Conservation (phyloP, 1,140 invertebrate species). For the Littorina saxatilis region DNA sequence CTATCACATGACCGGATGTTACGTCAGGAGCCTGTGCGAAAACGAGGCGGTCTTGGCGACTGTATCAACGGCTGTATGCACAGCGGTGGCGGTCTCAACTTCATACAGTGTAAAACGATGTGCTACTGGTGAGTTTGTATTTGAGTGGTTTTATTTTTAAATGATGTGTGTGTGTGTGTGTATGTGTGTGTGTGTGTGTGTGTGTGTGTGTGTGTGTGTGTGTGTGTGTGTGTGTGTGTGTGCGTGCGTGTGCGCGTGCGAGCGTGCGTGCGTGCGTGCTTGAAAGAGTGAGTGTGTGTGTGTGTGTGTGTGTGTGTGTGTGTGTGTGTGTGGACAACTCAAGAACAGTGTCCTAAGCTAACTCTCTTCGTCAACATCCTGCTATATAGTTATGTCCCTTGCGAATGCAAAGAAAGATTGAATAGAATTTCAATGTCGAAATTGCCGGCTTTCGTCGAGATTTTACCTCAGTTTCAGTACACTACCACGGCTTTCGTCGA, state of each 20-base stretch:
- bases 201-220: neutral
- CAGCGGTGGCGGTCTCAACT: constrained; percentile 49
- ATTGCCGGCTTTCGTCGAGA: too few species aligned
- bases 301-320: neutral
- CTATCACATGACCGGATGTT: too few species aligned
- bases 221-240: neutral
- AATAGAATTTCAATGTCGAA: too few species aligned
- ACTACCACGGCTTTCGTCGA: too few species aligned
- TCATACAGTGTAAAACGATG: constrained; percentile 60
- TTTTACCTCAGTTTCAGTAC: too few species aligned
- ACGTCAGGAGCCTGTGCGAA: neutral
- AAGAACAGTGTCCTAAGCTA: too few species aligned
- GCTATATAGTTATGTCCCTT: too few species aligned
- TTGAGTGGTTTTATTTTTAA: too few species aligned
- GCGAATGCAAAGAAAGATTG: too few species aligned
- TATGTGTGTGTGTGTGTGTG: neutral
- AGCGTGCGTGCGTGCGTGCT: neutral
- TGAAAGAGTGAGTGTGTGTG: neutral
- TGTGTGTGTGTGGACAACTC: too few species aligned
- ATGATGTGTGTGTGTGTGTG: neutral
- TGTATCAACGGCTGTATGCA: constrained; percentile 55
- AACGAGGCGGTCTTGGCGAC: constrained; percentile 48
- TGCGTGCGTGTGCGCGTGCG: neutral
- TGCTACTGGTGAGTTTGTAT: constrained; percentile 46
- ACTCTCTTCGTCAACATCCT: too few species aligned